Conservation (phyloP, 2,888 invertebrate species). For the Brachypterus glaber region DNA sequence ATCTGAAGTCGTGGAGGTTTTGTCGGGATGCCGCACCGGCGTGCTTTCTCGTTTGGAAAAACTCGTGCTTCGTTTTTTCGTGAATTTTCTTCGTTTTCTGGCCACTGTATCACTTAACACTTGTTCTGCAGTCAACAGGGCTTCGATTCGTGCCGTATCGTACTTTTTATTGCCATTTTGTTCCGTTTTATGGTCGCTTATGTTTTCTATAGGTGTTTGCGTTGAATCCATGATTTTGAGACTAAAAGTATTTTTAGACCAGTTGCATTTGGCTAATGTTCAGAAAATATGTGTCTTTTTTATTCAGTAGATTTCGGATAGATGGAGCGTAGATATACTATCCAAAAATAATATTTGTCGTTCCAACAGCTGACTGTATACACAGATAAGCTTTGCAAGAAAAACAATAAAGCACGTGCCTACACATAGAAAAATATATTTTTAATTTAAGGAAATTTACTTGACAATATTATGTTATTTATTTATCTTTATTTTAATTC, state of each 20-base stretch:
- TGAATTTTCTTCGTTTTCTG: conserved; percentile 52
- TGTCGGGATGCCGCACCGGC: conserved; percentile 44
- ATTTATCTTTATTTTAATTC: no score
- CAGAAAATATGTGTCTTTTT: conserved; percentile 9
- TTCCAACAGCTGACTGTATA: no score
- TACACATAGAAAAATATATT: no score
- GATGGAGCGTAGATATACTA: conserved; percentile 1
- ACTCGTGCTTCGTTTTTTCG: conserved; percentile 46
- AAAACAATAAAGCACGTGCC: no score
- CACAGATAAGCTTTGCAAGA: no score
- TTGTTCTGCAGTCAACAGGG: conserved; percentile 40
- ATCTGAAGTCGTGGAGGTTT: conserved; percentile 34
- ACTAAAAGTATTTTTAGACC: conserved; percentile 35
- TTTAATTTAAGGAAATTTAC: no score
- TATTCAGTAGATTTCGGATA: conserved; percentile 6
- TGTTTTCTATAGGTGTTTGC: conserved; percentile 27
- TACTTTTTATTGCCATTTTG: conserved; percentile 23
- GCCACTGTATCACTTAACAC: conserved; percentile 46
- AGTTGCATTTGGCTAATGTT: neutral
- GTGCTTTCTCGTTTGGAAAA: conserved; percentile 53
- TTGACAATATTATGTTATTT: no score
- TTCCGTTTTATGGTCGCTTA: conserved; percentile 18
- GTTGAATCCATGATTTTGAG: conserved; percentile 34
- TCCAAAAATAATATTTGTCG: no score
- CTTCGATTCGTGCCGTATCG: conserved; percentile 28